phyloP scores from a whole-genome alignment of 1,140 invertebrate genomes.

The Lycorma delicatula region DNA sequence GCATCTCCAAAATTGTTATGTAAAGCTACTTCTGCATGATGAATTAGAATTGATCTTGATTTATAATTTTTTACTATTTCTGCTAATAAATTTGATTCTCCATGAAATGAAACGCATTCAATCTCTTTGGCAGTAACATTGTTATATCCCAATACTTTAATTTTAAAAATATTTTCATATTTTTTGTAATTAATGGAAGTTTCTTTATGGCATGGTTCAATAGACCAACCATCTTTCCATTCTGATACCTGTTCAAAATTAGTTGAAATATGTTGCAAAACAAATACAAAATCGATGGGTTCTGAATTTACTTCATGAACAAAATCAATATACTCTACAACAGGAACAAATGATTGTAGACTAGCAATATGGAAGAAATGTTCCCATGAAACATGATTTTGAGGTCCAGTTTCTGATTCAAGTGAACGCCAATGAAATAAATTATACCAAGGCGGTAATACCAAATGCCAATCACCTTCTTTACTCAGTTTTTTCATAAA shows the following conservation, averaged over 20 bases:
- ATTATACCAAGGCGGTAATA: constrained; percentile 84
- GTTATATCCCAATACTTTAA: constrained; percentile 52
- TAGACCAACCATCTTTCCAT: constrained; percentile 63
- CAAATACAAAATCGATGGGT: constrained; percentile 65
- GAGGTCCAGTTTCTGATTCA: constrained; percentile 41
- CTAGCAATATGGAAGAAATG: constrained; percentile 80
- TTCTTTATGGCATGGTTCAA: constrained; percentile 55
- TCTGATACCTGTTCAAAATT: constrained; percentile 38
- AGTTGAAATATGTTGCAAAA: constrained; percentile 78
- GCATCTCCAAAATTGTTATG: constrained; percentile 77
- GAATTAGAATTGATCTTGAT: constrained; percentile 49
- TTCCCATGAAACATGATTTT: constrained; percentile 60
- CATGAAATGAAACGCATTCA: constrained; percentile 78
- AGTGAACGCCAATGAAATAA: constrained; percentile 82
- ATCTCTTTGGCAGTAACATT: constrained; percentile 57
- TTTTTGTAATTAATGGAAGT: constrained; percentile 28
- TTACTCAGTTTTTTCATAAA: constrained; percentile 54
- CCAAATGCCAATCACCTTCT: constrained; percentile 44
- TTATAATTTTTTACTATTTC: constrained; percentile 42
- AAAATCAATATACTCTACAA: too few relatives aligned
- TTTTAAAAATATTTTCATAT: constrained; percentile 33
- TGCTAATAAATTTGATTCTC: constrained; percentile 55
- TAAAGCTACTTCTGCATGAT: constrained; percentile 79
- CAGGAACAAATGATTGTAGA: constrained; percentile 68
- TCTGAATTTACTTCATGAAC: too few relatives aligned